Evolutionary conservation across 2,888 invertebrate genomes (phyloP), one percentile per base, ranked within the genome.

Genomic region (Dolomedes plantarius): DNA sequence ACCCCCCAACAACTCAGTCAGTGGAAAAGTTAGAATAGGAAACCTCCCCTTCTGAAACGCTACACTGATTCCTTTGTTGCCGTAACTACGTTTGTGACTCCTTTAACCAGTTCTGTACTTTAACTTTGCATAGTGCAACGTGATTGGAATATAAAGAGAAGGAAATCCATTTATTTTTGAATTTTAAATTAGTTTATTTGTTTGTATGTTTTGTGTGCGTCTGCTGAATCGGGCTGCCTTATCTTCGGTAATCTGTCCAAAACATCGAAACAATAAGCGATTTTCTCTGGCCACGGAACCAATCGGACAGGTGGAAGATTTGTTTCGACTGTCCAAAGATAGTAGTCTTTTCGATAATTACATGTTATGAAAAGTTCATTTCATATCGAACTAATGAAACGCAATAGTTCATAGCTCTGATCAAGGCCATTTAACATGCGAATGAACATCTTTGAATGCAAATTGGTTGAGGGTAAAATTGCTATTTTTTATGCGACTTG

Each of bases 111-210:
- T 46, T 46, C 41, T 46, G 9, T 46, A 13, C 13, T 46, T 46
- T 9, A 46, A 46, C 41, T 46, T 46, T 46, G 41, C 41, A 46
- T 46, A 46, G 2, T 9, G 41, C 6, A 46, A 46, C 41, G 41
- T 46, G 41, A 9, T 16, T 16, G 16, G 41, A 5, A 46, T 46
- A 13, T 46, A 2, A 46, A 13, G 1, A 46, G 41, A 46, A n/a
- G 41, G 16, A 46, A 46, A 46, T 16, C 9, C 41, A 46, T 46
- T 46, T 46, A 13, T n/a, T 46, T 46, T 46, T 46, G 41, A 46
- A 46, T 46, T 46, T 46, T 46, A 9, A 46, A 46, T 46, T 46
- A n/a, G 41, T 46, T 46, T 46, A 46, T 46, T 46, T 46, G 46
- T 46, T 46, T 46, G 41, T 36, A 11, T 36, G 11, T 36, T 11